Conservation (phyloP, 2,888 invertebrate genomes). For the Agrochola macilenta region DNA sequence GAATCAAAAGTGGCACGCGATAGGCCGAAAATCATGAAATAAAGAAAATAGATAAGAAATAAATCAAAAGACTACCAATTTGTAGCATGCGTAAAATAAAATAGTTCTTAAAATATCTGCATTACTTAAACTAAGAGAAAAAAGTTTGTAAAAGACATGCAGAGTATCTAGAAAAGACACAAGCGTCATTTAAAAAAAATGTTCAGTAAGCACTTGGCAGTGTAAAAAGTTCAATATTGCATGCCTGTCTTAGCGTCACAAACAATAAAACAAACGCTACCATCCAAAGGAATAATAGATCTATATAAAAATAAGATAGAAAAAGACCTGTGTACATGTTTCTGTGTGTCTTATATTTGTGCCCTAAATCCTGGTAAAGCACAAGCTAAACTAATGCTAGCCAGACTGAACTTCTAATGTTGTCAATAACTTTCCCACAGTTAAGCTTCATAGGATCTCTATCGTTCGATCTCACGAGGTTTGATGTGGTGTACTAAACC, state of each 20-base stretch:
- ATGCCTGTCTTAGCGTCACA: neutral
- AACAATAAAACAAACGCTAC: neutral
- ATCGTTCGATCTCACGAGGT: neutral
- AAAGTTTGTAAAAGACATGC: neutral
- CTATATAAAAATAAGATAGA: neutral
- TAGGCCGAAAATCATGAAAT: constrained; percentile 29
- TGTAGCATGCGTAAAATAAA: constrained; percentile 18
- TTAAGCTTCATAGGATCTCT: neutral
- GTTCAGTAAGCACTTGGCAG: constrained; percentile 24
- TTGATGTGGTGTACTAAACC: neutral
- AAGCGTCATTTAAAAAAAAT: neutral
- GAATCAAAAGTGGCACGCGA: constrained; percentile 9
- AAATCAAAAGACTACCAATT: constrained; percentile 6
- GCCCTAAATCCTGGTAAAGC: neutral
- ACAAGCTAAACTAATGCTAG: neutral
- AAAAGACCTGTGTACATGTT: neutral
- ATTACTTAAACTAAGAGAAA: neutral
- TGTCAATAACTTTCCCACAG: neutral
- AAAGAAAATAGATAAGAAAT: constrained; percentile 21
- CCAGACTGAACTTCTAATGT: neutral
- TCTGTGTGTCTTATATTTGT: constrained; percentile 1
- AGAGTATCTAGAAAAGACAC: neutral
- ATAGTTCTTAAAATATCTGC: neutral
- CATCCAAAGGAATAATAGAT: neutral
- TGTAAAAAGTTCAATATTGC: constrained; percentile 5